Conservation (phyloP, 2,888 invertebrate genomes). For the Macroteleia sp. region DNA sequence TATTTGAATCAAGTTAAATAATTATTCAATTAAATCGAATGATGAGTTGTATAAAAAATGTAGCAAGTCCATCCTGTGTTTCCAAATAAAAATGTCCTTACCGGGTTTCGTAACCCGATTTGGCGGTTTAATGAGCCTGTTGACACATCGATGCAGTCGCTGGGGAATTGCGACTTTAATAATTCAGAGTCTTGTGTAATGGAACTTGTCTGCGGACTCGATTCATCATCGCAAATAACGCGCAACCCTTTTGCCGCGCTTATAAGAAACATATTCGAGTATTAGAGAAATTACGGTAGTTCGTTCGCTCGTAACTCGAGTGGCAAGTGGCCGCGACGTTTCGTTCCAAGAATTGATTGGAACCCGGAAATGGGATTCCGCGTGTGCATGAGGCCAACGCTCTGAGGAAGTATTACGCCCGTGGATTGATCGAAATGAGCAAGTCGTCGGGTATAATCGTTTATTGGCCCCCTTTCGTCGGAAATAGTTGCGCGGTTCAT, state of each 20-base stretch:
- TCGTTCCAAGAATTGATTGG: slow-evolving; percentile 76
- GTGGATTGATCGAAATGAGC: slow-evolving; percentile 58
- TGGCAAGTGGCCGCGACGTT: slow-evolving; percentile 63
- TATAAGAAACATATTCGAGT: slow-evolving; percentile 74
- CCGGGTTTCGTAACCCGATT: slow-evolving; percentile 57
- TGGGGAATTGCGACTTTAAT: slow-evolving; percentile 81
- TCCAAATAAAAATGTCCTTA: not conserved
- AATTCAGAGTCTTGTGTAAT: slow-evolving; percentile 81
- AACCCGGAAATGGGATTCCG: slow-evolving; percentile 74
- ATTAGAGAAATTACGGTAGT: slow-evolving; percentile 75
- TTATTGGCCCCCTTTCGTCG: slow-evolving; percentile 56
- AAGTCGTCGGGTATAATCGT: slow-evolving; percentile 47
- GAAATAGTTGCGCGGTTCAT: slow-evolving; percentile 40
- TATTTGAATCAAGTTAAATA: too few species aligned
- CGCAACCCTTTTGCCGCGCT: slow-evolving; percentile 75
- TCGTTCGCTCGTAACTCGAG: slow-evolving; percentile 67
- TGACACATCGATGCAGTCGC: slow-evolving; percentile 79
- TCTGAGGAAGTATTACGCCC: slow-evolving; percentile 46
- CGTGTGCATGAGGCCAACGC: slow-evolving; percentile 64
- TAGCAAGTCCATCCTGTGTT: not conserved
- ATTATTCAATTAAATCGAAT: too few species aligned
- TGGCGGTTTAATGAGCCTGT: slow-evolving; percentile 79
- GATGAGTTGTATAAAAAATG: slow-evolving; percentile 5
- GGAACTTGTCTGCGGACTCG: slow-evolving; percentile 81
- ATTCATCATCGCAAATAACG: slow-evolving; percentile 83